A percentile compares a stretch with the other conserved stretches of the same genome.
Conservation (phyloP, 2,797 vertebrate species). For the Pseudomugil tenellus region DNA sequence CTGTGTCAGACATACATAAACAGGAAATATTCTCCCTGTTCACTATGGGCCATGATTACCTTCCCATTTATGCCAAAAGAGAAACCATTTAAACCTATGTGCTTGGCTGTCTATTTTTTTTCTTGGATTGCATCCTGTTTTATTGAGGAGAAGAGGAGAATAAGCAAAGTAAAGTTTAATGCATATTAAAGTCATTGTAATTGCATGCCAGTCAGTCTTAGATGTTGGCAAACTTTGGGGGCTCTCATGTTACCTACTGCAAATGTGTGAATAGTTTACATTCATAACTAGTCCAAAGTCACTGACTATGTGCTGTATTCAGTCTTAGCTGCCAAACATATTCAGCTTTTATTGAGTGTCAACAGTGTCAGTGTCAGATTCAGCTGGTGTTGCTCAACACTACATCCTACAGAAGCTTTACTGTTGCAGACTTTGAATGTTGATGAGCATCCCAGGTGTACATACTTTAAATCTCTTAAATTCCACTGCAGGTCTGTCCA, state of each 20-base stretch:
- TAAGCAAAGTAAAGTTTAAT: background rate
- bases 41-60: background rate
- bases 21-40: background rate
- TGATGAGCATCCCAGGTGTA: slow-evolving; percentile 28
- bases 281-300: slow-evolving; percentile 8
- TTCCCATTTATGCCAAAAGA: background rate
- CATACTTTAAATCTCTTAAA: slow-evolving; percentile 15
- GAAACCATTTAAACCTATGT: background rate
- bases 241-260: slow-evolving; percentile 1
- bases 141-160: background rate
- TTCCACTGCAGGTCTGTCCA: slow-evolving; percentile 15
- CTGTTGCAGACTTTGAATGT: slow-evolving; percentile 27
- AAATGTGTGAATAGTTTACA: slow-evolving; percentile 1
- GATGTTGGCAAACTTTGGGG: background rate
- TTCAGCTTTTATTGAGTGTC: too few species aligned
- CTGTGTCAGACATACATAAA: too few species aligned
- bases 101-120: background rate
- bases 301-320: background rate
- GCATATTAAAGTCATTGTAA: background rate
- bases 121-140: background rate
- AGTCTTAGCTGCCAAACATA: background rate
- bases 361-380: too few species aligned
- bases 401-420: background rate
- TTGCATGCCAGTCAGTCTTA: background rate
- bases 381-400: slow-evolving; percentile 8